Base-by-base conservation (phyloP, 2,888 invertebrate species). In the Therioaphis trifolii region DNA sequence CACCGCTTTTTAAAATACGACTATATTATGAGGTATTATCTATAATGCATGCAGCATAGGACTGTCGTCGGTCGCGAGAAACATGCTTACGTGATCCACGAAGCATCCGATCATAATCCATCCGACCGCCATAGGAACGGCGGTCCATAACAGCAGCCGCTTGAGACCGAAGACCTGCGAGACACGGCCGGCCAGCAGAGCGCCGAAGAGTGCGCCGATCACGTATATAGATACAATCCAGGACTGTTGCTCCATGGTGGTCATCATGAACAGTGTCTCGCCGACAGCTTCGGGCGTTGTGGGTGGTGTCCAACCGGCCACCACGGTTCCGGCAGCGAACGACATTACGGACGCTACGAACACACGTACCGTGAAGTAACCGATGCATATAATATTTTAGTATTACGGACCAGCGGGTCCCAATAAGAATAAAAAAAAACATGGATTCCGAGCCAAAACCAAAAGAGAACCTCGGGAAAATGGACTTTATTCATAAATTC, bases 61-160 rank as follows among this genome's bases (percentile, higher is more conserved):
- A n/a, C n/a, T n/a, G n/a, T n/a, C n/a, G n/a, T n/a, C n/a, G n/a
- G n/a, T n/a, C n/a, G n/a, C n/a, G n/a, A n/a, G n/a, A n/a, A n/a
- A n/a, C n/a, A n/a, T n/a, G n/a, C 85, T 79, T 79, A 86, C 86
- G 78, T 84, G 49, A 63, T 86, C 72, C 1, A 90, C 88, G 0
- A 94, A 93, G 88, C 92, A 93, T 75, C 93, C 91, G 27, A 95
- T 92, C 15, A 94, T 88, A 4, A 91, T 88, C 95, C 95, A 95
- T 27, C 95, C 95, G 12, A 92, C 27, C 0, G 91, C 91, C 88
- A 94, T 94, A 0, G 95, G 94, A 29, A 93, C 63, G 0, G 91
- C 91, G 11, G 93, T 89, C 0, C 90, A 85, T 52, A 94, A 88
- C 91, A 93, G 92, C 0, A 94, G 92, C 84, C 89, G 89, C 88